Evolutionary conservation across 2,797 vertebrate species (phyloP), one percentile per base, ranked within the genome.

Genomic region (Myotis myotis): DNA sequence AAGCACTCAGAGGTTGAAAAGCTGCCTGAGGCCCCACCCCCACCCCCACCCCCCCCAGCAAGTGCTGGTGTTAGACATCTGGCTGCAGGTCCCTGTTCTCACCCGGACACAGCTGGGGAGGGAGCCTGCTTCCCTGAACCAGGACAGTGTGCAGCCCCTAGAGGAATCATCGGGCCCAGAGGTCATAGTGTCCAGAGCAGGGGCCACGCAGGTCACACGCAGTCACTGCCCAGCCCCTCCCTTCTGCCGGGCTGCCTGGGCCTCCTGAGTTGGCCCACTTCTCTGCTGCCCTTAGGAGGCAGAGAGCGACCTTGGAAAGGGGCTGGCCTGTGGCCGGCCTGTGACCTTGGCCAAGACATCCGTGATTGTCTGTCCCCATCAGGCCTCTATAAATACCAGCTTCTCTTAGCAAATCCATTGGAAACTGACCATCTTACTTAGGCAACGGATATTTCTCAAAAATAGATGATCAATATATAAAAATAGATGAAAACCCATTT

Each of bases 401-500:
- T 49, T 53, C 49, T 51, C 75, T 71, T 41, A 47, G 57, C 86
- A 16, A 38, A 51, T 72, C 47, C 86, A 60, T n/a, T 87, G 79
- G 79, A 93, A 95, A 95, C 57, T 82, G 28, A 84, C 78, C 68
- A 11, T 53, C 44, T 87, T 92, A 71, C 76, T 74, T 89, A 87
- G 71, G 53, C 80, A 81, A 25, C 95, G 79, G 33, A 75, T 95
- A 51, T 60, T 84, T 86, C 78, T 94, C 94, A 93, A 96, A 96
- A 97, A 94, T 91, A 91, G 86, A 68, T 33, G 20, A 93, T 89
- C 75, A 30, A 17, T 93, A 53, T 57, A 57, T n/a, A 80, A 89
- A 96, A 97, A 95, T 91, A 95, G 85, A 66, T 71, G 33, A 36
- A 60, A 64, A 82, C 38, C 81, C 78, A 72, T 80, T 95, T 95